Percentiles rank a stretch among this genome's conserved stretches.
These are phyloP conservation scores for Tethya wilhelma DNA, from an alignment of 37 sponge, comb jelly and placozoan species.

Conservation along the genomic window DNA sequence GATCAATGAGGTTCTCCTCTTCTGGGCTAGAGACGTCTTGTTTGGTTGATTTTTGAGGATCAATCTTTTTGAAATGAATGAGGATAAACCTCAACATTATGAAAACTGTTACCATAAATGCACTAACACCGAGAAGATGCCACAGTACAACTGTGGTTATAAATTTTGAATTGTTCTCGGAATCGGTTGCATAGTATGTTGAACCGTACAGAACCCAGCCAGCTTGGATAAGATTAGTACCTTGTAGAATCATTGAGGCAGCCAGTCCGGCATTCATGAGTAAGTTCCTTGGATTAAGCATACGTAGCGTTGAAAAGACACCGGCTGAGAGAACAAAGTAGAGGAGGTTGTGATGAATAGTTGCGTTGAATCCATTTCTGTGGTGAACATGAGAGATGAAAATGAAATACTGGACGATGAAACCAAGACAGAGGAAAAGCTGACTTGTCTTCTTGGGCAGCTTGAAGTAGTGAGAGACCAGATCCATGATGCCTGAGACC, in stretches of 20 bases:
- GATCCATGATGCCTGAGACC: constrained; percentile 23
- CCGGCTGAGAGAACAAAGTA: neutral
- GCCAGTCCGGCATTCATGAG: constrained; percentile 12
- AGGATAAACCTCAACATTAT: neutral
- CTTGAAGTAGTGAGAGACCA: neutral
- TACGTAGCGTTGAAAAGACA: constrained; percentile 13
- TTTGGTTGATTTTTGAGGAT: too few species aligned
- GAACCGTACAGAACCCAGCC: constrained; percentile 2
- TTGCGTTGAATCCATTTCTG: neutral
- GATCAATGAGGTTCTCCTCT: neutral
- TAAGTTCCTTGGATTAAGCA: constrained; percentile 1
- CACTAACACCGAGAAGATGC: constrained; percentile 15
- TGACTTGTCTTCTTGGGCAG: constrained; percentile 11
- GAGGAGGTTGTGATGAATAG: neutral
- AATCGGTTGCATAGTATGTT: neutral
- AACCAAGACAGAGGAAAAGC: constrained; percentile 7
- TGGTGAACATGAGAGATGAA: constrained; percentile 12
- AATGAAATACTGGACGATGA: neutral
- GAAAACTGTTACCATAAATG: constrained; percentile 20
- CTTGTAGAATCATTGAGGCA: neutral
- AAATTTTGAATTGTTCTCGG: constrained; percentile 22
- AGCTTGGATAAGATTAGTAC: constrained; percentile 9
- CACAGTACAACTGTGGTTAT: constrained; percentile 7
- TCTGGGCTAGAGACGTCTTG: neutral
- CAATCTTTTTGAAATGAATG: neutral